Evolutionary conservation across 2,888 invertebrate genomes (phyloP).

Genomic region (Hemistola chrysoprasaria): DNA sequence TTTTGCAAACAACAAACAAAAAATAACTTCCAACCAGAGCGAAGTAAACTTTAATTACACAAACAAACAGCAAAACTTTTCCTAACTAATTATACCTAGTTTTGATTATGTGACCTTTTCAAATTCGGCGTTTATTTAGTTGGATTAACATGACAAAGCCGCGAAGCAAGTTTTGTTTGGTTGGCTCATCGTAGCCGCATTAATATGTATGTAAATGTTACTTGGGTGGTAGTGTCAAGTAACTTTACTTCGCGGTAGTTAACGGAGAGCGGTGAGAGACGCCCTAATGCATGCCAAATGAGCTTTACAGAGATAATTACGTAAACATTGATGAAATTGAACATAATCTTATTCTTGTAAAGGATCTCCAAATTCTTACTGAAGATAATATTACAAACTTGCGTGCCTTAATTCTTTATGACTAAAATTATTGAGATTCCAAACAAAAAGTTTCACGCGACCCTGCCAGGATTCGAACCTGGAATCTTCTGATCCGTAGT

Average conservation of each 20-base stretch:
- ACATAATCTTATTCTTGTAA: not conserved
- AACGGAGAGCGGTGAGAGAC: conserved; percentile 16
- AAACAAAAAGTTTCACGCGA: conserved; percentile 40
- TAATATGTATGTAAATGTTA: conserved; percentile 47
- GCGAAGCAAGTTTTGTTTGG: conserved; percentile 39
- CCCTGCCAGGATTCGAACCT: conserved; percentile 86
- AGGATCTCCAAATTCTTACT: too few species aligned
- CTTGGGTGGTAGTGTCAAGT: conserved; percentile 19
- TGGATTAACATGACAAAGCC: conserved; percentile 45
- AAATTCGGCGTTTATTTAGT: conserved; percentile 17
- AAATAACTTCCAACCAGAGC: conserved; percentile 2
- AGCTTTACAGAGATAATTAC: conserved; percentile 8
- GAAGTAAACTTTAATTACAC: conserved; percentile 1
- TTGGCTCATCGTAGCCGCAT: conserved; percentile 39
- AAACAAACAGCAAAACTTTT: conserved; percentile 5
- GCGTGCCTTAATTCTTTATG: too few species aligned
- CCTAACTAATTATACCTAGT: conserved; percentile 14
- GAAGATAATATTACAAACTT: too few species aligned
- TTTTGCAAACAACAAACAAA: conserved; percentile 2
- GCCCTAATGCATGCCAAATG: conserved; percentile 30
- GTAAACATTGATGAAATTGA: conserved; percentile 2
- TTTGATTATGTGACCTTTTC: conserved; percentile 24
- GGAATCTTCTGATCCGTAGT: conserved; percentile 88
- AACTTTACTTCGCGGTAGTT: conserved; percentile 15
- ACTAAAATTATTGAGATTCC: conserved; percentile 21